phyloP scores from a whole-genome alignment of 2,113 vertebrate species.

The Eubucco bourcierii region DNA sequence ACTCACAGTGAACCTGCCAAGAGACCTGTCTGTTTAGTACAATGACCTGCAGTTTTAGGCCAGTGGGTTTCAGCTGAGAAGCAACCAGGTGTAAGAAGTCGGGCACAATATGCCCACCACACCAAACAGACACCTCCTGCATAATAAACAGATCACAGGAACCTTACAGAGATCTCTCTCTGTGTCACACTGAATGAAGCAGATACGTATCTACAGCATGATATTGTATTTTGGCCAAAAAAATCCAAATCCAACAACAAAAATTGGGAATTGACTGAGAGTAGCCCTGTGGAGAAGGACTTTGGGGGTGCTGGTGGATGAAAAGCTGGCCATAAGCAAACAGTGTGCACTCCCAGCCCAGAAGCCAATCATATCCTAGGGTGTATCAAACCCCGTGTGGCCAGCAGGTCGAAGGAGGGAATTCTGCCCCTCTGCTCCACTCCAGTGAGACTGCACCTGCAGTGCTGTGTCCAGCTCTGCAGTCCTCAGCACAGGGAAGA shows the following conservation, averaged over 20 bases:
- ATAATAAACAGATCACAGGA: not conserved
- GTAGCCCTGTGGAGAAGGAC: no score
- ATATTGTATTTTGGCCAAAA: not conserved
- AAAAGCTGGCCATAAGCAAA: no score
- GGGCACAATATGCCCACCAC: not conserved
- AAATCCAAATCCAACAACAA: not conserved
- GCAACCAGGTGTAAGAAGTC: not conserved
- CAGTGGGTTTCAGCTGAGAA: not conserved
- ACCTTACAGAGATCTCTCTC: not conserved
- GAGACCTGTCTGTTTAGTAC: not conserved
- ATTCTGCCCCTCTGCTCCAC: no score
- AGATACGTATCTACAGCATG: not conserved
- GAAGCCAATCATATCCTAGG: no score
- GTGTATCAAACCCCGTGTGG: no score
- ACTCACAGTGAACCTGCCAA: not conserved
- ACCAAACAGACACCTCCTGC: not conserved
- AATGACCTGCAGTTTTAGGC: conserved; percentile 7
- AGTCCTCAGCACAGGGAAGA: no score
- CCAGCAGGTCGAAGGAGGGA: no score
- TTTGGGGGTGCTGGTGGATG: no score
- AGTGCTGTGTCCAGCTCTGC: no score
- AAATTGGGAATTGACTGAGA: no score
- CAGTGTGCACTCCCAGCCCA: no score
- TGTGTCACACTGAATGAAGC: not conserved
- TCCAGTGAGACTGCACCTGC: no score